These are phyloP conservation scores for Lynx canadensis DNA, from an alignment of 2,113 vertebrate genomes.

Conservation along the genomic window DNA sequence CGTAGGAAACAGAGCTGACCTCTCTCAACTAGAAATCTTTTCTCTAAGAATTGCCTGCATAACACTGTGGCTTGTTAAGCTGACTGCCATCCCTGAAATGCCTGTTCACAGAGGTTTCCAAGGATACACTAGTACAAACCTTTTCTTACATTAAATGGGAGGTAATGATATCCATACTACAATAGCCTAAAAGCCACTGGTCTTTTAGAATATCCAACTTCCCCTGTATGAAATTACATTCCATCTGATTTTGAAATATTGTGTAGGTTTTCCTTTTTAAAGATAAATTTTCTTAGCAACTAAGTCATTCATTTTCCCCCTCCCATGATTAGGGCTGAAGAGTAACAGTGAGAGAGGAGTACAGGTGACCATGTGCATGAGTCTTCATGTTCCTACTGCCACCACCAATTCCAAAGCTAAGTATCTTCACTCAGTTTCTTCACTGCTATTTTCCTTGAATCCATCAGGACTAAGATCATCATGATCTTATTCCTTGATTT, in stretches of 20 bases:
- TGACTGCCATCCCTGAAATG: neutral
- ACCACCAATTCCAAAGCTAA: neutral
- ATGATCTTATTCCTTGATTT: neutral
- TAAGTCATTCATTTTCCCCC: neutral
- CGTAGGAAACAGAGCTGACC: neutral
- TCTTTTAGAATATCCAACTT: neutral
- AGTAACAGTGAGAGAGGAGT: neutral
- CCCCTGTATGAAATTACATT: neutral
- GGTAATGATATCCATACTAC: neutral
- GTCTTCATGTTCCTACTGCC: neutral
- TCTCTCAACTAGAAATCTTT: neutral
- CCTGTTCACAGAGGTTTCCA: neutral
- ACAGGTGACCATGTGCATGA: neutral
- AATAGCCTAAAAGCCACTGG: neutral
- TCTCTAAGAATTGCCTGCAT: neutral
- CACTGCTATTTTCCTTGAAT: neutral
- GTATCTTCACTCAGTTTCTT: neutral
- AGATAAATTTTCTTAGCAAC: neutral
- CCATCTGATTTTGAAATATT: neutral
- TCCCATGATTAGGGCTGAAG: neutral
- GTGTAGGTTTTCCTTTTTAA: neutral
- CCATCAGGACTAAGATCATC: neutral
- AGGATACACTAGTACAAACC: neutral
- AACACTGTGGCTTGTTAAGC: neutral
- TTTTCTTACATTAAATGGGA: neutral